These are phyloP conservation scores for Rotaria macrura DNA, from an alignment of 2,888 invertebrate genomes.

Conservation along the genomic window DNA sequence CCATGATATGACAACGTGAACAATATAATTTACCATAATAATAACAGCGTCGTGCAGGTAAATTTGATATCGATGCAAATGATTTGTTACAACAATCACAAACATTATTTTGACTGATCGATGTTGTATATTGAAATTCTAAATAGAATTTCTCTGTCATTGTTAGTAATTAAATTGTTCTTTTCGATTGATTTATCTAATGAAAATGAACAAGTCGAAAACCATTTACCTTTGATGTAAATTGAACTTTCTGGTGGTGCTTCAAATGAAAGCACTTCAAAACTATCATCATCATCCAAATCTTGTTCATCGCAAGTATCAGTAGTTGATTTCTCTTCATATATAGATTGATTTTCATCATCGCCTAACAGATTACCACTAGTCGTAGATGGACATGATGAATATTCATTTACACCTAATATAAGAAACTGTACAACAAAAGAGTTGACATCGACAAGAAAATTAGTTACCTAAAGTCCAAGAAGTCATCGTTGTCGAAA, in stretches of 20 bases:
- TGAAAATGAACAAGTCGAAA: background rate
- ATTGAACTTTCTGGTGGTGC: background rate
- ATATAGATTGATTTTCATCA: background rate
- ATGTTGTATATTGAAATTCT: background rate
- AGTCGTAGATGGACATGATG: background rate
- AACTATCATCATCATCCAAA: background rate
- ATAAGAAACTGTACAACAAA: no score
- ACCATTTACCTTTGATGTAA: background rate
- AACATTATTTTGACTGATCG: background rate
- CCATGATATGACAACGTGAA: background rate
- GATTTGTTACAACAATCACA: background rate
- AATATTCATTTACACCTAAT: background rate
- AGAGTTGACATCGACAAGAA: background rate
- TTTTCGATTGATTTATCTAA: background rate
- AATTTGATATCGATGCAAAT: background rate
- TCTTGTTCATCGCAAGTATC: background rate
- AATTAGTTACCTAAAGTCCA: background rate
- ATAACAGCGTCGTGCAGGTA: background rate
- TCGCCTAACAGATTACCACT: background rate
- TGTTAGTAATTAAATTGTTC: background rate
- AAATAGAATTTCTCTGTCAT: background rate
- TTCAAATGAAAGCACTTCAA: background rate
- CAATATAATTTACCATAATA: slow-evolving; percentile 14
- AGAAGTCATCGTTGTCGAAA: background rate
- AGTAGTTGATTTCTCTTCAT: background rate